A percentile compares a stretch with the other conserved stretches of the same genome.
phyloP scores from a whole-genome alignment of 2,113 vertebrate genomes.

The Phalacrocorax pelagicus region DNA sequence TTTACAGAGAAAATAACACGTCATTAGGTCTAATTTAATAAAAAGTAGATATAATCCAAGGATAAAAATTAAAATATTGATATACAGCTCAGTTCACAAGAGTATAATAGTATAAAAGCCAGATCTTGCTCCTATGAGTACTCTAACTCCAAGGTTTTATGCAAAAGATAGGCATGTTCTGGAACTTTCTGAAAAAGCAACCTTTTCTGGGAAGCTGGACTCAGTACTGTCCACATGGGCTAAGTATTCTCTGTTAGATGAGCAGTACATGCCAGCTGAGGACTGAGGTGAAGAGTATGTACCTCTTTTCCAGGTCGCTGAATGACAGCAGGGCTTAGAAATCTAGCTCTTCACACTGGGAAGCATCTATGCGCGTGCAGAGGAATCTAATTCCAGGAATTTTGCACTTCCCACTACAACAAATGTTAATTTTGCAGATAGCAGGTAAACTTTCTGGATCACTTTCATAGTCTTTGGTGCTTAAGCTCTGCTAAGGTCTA shows the following conservation, averaged over 20 bases:
- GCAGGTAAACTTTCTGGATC: not conserved
- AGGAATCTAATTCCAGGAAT: not conserved
- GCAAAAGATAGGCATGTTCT: not conserved
- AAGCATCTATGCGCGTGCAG: not conserved
- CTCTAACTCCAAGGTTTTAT: not conserved
- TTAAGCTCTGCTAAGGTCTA: not conserved
- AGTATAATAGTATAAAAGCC: not conserved
- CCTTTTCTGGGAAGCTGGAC: not conserved
- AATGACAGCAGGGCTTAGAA: not conserved
- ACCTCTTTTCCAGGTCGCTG: not conserved
- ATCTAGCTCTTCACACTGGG: not conserved
- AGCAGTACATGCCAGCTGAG: not conserved
- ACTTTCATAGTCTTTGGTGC: not conserved
- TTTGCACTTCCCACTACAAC: not conserved
- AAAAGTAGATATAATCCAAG: not conserved
- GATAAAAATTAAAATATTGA: not conserved
- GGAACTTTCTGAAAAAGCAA: not conserved
- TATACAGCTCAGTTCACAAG: too few species aligned
- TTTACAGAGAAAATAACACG: not conserved
- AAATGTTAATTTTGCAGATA: not conserved
- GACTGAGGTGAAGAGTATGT: not conserved
- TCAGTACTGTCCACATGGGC: not conserved
- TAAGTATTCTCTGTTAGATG: not conserved
- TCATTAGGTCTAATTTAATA: not conserved
- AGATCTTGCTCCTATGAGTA: not conserved